Evolutionary conservation across 2,113 vertebrate genomes (phyloP).

Genomic region (Cryptoleucopteryx plumbea): DNA sequence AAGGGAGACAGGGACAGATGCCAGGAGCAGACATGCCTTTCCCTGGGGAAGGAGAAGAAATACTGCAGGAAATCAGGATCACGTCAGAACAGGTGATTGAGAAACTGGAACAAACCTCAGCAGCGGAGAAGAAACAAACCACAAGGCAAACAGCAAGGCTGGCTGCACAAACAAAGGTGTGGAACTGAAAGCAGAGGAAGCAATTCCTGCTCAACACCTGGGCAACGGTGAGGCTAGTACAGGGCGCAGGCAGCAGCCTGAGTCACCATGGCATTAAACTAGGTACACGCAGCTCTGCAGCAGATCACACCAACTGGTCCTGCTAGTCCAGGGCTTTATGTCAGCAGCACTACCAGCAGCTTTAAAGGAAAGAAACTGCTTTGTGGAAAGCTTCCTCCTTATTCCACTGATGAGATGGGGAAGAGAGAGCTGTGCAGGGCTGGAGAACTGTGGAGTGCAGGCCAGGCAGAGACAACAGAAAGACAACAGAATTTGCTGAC

Average conservation of each 20-base stretch:
- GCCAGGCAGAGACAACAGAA: not conserved
- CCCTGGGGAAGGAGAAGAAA: conserved; percentile 57
- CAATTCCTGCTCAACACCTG: not conserved
- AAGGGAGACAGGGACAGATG: conserved; percentile 47
- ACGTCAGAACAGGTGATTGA: conserved; percentile 46
- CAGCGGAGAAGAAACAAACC: conserved; percentile 42
- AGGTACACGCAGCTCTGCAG: not conserved
- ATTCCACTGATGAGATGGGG: not conserved
- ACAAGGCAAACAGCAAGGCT: conserved; percentile 31
- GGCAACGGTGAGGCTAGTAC: not conserved
- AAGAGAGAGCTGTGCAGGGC: not conserved
- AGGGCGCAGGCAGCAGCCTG: not conserved
- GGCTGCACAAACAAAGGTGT: conserved; percentile 48
- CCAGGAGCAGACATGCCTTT: conserved; percentile 62
- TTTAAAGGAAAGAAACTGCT: not conserved
- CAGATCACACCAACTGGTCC: not conserved
- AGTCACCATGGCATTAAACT: not conserved
- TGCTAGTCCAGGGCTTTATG: not conserved
- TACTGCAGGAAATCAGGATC: conserved; percentile 61
- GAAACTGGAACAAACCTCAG: conserved; percentile 64
- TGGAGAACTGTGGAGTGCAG: not conserved
- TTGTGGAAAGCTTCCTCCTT: not conserved
- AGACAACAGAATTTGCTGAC: not conserved
- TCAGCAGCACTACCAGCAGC: not conserved
- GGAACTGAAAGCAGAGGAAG: not conserved